phyloP scores from a whole-genome alignment of 2,888 invertebrate species.

The Dicranocentrus wangi region DNA sequence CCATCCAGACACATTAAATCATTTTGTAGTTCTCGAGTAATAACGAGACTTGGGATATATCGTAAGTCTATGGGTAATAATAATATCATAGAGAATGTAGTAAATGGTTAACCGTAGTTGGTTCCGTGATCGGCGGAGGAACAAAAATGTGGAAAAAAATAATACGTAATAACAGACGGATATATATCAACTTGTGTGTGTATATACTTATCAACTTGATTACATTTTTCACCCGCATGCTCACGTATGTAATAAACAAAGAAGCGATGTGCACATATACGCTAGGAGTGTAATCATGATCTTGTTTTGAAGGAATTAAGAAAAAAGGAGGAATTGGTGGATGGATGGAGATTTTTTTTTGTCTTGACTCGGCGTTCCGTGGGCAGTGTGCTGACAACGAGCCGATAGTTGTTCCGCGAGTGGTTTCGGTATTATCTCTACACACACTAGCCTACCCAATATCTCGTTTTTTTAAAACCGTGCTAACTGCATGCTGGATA shows the following conservation, averaged over 20 bases:
- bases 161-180: background rate
- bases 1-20: conserved; percentile 28
- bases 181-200: conserved; percentile 3
- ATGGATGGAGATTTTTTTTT: background rate
- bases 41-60: background rate
- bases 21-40: background rate
- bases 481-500: no score
- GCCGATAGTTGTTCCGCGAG: conserved; percentile 21
- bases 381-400: conserved; percentile 25
- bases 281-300: conserved; percentile 20
- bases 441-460: no score
- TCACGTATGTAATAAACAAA: background rate
- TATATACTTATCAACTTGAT: no score
- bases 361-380: background rate
- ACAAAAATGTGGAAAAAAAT: background rate
- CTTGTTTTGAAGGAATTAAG: conserved; percentile 27
- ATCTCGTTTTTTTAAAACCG: no score
- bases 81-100: background rate
- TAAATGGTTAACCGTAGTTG: background rate
- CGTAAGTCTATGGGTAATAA: no score
- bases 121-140: background rate
- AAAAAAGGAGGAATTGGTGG: background rate
- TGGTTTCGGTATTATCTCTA: conserved; percentile 1
- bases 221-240: background rate
- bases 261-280: background rate